Evolutionary conservation across 2,888 invertebrate species (phyloP).

Genomic region (Megalurothrips usitatus): DNA sequence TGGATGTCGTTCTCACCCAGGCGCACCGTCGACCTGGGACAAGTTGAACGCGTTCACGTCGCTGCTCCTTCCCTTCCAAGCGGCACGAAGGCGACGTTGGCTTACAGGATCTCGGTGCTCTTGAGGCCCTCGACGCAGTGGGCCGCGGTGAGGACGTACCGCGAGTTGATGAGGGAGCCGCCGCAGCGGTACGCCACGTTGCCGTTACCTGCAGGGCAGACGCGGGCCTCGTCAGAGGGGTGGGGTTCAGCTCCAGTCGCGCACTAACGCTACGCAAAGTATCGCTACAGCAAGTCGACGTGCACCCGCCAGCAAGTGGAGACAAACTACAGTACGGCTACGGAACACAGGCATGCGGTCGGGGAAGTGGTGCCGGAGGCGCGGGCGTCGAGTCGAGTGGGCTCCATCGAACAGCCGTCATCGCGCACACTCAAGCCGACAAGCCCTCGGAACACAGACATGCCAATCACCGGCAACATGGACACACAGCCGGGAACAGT

Average conservation of each 20-base stretch:
- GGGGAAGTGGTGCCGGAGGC: no score
- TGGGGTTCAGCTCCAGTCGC: no score
- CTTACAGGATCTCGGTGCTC: background rate
- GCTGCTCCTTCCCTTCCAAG: background rate
- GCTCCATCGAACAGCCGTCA: no score
- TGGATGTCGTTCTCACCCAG: conserved; percentile 39
- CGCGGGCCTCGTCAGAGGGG: no score
- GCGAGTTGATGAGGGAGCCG: conserved; percentile 32
- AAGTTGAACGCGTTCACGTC: background rate
- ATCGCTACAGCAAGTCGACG: background rate
- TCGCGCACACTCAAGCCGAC: no score
- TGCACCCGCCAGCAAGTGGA: background rate
- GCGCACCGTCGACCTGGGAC: conserved; percentile 36
- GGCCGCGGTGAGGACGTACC: conserved; percentile 33
- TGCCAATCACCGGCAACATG: no score
- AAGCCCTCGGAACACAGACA: no score
- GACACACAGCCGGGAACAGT: no score
- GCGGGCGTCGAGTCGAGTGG: no score
- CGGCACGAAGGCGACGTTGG: background rate
- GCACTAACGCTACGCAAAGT: no score
- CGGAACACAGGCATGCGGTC: background rate
- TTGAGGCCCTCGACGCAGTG: conserved; percentile 31
- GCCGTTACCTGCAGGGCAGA: conserved; percentile 15
- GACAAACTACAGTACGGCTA: background rate
- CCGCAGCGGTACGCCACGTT: conserved; percentile 30